Conservation (phyloP, 2,797 vertebrate species). For the Aplochiton taeniatus region DNA sequence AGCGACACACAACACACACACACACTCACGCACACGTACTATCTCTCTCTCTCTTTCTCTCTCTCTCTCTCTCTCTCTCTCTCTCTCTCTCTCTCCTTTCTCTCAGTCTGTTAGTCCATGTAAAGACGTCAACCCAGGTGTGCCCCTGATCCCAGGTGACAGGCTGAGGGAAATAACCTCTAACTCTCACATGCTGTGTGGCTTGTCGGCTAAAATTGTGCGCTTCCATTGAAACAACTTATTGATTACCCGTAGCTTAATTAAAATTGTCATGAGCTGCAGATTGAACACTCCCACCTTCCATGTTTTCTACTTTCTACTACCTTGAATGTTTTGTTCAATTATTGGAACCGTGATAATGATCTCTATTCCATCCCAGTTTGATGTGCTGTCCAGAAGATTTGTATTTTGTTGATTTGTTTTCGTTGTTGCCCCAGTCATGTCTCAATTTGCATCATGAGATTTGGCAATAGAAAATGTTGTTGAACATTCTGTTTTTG, state of each 20-base stretch:
- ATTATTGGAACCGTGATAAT: not conserved
- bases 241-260: conserved; percentile 34
- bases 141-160: conserved; percentile 43
- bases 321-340: conserved; percentile 2
- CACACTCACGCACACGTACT: no score
- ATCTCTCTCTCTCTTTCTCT: no score
- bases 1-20: conserved; percentile 39
- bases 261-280: conserved; percentile 18
- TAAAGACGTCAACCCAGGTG: conserved; percentile 32
- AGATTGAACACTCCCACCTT: conserved; percentile 19
- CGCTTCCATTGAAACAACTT: conserved; percentile 24
- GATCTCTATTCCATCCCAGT: no score
- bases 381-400: no score
- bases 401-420: no score
- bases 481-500: no score
- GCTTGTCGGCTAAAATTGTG: conserved; percentile 22
- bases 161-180: conserved; percentile 16
- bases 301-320: not conserved
- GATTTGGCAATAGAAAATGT: no score
- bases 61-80: conserved; percentile 44
- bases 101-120: conserved; percentile 44
- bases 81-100: conserved; percentile 54
- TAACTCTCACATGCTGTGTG: conserved; percentile 24
- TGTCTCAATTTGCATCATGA: no score
- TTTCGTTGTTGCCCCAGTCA: no score